Evolutionary conservation across 2,113 vertebrate genomes (phyloP), one percentile per base, ranked within the genome.

Genomic region (Barbus barbus): DNA sequence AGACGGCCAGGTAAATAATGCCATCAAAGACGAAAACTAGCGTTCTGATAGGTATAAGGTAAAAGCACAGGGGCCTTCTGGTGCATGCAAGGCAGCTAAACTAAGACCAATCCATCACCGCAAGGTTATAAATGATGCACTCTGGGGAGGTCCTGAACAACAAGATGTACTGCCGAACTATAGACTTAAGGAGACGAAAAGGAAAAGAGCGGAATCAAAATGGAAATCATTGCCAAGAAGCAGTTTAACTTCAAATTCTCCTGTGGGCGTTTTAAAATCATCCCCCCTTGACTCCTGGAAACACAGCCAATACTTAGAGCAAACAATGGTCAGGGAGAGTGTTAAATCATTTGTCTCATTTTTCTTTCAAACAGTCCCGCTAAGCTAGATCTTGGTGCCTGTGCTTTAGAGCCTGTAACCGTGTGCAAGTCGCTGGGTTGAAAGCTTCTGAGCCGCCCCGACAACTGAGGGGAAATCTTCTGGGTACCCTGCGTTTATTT

Each of bases 311-410:
- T 88, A 85, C 81, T 83, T 87, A 85, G 89, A 89, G 89, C 90
- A 89, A 90, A 89, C 88, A 89, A 89, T 90, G 88, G 88, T 90
- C 89, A 90, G 84, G 76, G 78, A 87, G 85, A 88, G 90, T 87
- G 87, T 91, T 88, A 90, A 89, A 91, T 91, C 58, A 88, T 89
- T 87, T 85, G 86, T 90, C 78, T 86, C 81, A 77, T 85, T 86
- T 56, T 80, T 65, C 58, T 82, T 82, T 80, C 60, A 78, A 86
- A 86, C 87, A 72, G 82, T 20, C 65, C 4, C 44, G 78, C 73
- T 85, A 67, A 14, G 85, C 83, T 61, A 58, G 31, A 86, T 85
- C 84, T 78, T 78, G 33, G 78, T 44, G 38, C 65, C 67, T 83
- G 56, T 20, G 16, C 41, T 83, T 78, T 81, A 46, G 22, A 83